These are phyloP conservation scores for Poeciliopsis prolifica DNA, from an alignment of 2,113 vertebrate genomes.

Conservation along the genomic window DNA sequence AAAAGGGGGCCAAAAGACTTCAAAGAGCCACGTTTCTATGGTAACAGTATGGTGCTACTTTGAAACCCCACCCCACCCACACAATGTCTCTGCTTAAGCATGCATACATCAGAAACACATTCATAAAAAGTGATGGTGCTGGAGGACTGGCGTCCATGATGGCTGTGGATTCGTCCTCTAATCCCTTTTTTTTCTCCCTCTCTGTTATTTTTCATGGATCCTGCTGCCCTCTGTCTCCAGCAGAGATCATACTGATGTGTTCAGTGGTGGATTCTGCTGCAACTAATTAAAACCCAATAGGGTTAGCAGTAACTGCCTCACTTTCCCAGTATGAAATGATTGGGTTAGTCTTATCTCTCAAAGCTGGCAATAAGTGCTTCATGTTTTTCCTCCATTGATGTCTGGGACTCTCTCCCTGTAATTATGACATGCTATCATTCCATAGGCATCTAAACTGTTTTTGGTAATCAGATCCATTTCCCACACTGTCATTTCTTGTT, in stretches of 20 bases:
- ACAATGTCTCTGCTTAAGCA: constrained; percentile 15
- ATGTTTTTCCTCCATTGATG: constrained; percentile 31
- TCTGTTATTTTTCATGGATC: constrained; percentile 10
- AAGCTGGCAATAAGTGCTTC: constrained; percentile 16
- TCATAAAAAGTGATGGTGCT: constrained; percentile 54
- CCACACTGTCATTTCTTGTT: background rate
- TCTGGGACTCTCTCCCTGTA: constrained; percentile 32
- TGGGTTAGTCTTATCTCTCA: constrained; percentile 32
- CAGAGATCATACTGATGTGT: constrained; percentile 56
- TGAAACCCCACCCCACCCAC: constrained; percentile 49
- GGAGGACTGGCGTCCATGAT: constrained; percentile 29
- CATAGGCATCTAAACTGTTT: constrained; percentile 31
- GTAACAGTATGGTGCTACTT: constrained; percentile 74
- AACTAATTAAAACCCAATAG: constrained; percentile 61
- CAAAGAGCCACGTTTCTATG: constrained; percentile 79
- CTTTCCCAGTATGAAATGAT: constrained; percentile 46
- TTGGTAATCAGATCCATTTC: constrained; percentile 42
- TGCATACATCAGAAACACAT: constrained; percentile 51
- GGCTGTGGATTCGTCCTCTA: constrained; percentile 19
- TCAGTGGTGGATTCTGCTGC: constrained; percentile 47
- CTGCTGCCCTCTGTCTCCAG: constrained; percentile 34
- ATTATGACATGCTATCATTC: constrained; percentile 49
- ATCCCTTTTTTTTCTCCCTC: constrained; percentile 17
- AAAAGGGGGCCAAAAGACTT: constrained; percentile 57
- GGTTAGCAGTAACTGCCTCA: constrained; percentile 38